Evolutionary conservation across 2,888 invertebrate genomes (phyloP).

Genomic region (Lithophane semibrunnea): DNA sequence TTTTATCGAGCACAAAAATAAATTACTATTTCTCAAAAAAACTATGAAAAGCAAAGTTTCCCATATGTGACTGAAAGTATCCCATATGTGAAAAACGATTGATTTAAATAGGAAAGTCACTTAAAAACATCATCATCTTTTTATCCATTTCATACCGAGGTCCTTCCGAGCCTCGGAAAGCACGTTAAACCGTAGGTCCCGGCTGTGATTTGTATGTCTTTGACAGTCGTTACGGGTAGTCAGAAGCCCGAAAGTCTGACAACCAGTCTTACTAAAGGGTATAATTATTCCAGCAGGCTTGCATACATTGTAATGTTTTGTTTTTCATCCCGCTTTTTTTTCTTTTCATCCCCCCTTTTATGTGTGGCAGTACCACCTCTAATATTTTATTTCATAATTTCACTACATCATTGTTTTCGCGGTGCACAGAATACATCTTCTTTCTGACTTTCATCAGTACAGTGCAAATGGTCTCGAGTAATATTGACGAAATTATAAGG

Average conservation of each 20-base stretch:
- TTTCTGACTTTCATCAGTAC: not conserved
- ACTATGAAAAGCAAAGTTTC: not conserved
- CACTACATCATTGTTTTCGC: not conserved
- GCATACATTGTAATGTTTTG: not conserved
- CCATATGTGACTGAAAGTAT: not conserved
- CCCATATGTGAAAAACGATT: not conserved
- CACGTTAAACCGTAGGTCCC: no score
- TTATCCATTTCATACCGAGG: not conserved
- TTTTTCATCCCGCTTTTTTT: not conserved
- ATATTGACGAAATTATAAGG: not conserved
- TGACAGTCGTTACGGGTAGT: no score
- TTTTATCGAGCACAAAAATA: not conserved
- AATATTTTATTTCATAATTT: not conserved
- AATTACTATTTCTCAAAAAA: not conserved
- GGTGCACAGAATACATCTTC: not conserved
- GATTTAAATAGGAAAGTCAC: not conserved
- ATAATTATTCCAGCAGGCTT: not conserved
- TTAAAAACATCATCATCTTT: not conserved
- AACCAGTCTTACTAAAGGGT: no score
- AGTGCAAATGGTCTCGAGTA: not conserved
- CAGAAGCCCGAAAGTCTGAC: no score
- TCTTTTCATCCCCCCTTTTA: no score
- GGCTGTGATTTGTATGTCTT: no score
- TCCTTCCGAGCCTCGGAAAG: no score
- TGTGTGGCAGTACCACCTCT: not conserved